Percentiles rank a stretch among this genome's conserved stretches.
phyloP scores from a whole-genome alignment of 1,140 invertebrate genomes.

The Carcinoscorpius rotundicauda region DNA sequence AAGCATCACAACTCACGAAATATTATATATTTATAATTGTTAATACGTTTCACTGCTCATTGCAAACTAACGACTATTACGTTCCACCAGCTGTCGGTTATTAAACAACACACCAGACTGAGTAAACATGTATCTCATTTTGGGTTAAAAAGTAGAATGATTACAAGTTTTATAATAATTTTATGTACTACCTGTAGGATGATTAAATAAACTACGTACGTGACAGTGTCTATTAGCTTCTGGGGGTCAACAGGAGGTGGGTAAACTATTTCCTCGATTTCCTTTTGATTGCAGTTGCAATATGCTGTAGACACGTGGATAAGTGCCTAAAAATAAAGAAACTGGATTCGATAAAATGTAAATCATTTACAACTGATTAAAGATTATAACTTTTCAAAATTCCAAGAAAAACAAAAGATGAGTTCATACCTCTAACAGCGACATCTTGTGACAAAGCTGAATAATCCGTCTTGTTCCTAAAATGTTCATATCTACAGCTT shows the following conservation, averaged over 20 bases:
- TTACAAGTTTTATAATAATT: too few species aligned
- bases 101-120: too few species aligned
- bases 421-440: constrained; percentile 55
- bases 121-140: too few species aligned
- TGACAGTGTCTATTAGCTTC: constrained; percentile 21
- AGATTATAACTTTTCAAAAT: neutral
- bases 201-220: constrained; percentile 13
- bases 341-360: neutral
- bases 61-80: too few species aligned
- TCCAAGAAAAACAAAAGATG: neutral
- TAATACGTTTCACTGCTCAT: too few species aligned
- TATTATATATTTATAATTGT: too few species aligned
- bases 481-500: constrained; percentile 32
- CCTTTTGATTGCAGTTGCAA: constrained; percentile 20
- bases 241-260: constrained; percentile 12
- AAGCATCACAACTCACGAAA: too few species aligned
- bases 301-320: constrained; percentile 25
- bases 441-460: constrained; percentile 51
- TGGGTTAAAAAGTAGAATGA: too few species aligned
- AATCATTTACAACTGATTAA: neutral
- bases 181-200: too few species aligned
- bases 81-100: too few species aligned
- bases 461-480: constrained; percentile 20
- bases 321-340: constrained; percentile 15
- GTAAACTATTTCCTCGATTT: constrained; percentile 22